These are phyloP conservation scores for Octopus bimaculoides DNA, from an alignment of 1,140 invertebrate species.

Conservation along the genomic window DNA sequence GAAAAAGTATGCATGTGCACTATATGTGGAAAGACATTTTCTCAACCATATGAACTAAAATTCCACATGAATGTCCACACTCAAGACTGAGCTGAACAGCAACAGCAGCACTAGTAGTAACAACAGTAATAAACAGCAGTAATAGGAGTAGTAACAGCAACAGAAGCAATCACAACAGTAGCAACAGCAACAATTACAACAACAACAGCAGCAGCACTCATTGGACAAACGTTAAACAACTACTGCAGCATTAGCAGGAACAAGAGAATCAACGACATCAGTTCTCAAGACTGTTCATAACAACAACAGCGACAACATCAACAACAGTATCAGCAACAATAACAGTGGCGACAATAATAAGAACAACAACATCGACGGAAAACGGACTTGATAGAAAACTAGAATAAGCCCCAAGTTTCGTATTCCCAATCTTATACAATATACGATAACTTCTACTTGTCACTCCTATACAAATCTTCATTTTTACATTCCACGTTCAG, in stretches of 20 bases:
- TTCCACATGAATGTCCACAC: constrained; percentile 36
- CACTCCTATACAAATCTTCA: too few species aligned
- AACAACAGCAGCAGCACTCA: not conserved
- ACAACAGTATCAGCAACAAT: not conserved
- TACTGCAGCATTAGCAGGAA: too few species aligned
- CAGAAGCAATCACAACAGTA: not conserved
- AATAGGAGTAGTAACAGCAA: not conserved
- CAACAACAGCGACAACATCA: not conserved
- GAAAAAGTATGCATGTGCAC: constrained; percentile 41
- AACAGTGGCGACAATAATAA: too few species aligned
- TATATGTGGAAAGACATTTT: constrained; percentile 47
- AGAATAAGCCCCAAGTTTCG: too few species aligned
- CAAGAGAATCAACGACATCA: too few species aligned
- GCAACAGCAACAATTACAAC: not conserved
- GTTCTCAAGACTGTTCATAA: too few species aligned
- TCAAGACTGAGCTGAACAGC: not conserved
- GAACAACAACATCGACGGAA: too few species aligned
- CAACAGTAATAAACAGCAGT: constrained; percentile 2
- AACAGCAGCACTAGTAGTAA: not conserved
- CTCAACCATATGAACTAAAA: constrained; percentile 44
- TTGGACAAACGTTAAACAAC: too few species aligned
- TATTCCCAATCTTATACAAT: too few species aligned
- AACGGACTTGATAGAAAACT: too few species aligned
- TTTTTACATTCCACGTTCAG: too few species aligned
- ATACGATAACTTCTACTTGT: too few species aligned